These are phyloP conservation scores for Drosophila leontia DNA, from an alignment of 1,140 invertebrate species.

Conservation along the genomic window DNA sequence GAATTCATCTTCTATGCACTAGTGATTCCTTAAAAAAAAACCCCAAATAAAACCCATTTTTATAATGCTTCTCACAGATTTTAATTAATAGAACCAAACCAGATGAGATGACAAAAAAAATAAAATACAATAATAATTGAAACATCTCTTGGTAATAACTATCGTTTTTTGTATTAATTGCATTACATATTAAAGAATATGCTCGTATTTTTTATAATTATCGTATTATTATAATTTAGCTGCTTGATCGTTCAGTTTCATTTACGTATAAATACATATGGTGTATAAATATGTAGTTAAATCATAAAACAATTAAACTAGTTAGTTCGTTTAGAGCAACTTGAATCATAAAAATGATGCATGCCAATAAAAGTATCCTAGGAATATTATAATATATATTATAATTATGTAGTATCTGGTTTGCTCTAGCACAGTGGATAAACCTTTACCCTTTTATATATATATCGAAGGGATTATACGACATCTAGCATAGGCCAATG, in stretches of 20 bases:
- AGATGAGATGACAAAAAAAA: conserved; percentile 11
- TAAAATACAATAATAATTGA: conserved; percentile 38
- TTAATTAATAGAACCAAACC: conserved; percentile 62
- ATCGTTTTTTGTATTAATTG: conserved; percentile 58
- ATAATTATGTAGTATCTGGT: conserved; percentile 19
- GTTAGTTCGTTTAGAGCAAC: conserved; percentile 43
- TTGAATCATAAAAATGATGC: conserved; percentile 36
- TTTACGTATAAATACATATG: conserved; percentile 49
- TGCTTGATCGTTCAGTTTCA: conserved; percentile 61
- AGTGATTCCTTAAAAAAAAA: neutral
- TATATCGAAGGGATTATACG: conserved; percentile 41
- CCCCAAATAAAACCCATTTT: conserved; percentile 10
- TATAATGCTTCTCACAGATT: conserved; percentile 40
- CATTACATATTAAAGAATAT: conserved; percentile 51
- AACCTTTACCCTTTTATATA: conserved; percentile 1
- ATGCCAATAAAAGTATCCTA: conserved; percentile 39
- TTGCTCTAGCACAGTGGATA: conserved; percentile 39
- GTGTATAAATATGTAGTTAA: conserved; percentile 55
- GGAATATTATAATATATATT: conserved; percentile 23
- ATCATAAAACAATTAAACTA: conserved; percentile 68
- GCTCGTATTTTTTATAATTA: conserved; percentile 46
- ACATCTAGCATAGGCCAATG: conserved; percentile 80
- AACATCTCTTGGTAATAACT: conserved; percentile 63
- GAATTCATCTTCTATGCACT: neutral
- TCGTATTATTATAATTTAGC: conserved; percentile 44